These are phyloP conservation scores for Chrysomallon squamiferum DNA, from an alignment of 1,140 invertebrate species.

Conservation along the genomic window DNA sequence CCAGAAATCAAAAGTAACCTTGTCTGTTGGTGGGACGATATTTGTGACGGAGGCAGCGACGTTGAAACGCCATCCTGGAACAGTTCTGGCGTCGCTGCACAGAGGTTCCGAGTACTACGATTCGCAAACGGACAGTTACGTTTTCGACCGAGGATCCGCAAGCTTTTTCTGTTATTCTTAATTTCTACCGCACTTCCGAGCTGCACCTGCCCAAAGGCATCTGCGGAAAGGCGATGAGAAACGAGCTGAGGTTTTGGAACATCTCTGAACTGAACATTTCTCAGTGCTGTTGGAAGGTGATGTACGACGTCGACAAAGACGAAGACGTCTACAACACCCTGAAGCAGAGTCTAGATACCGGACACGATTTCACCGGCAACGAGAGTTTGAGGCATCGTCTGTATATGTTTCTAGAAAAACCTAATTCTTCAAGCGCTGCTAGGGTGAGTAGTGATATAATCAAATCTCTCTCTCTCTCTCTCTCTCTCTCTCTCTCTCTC, in stretches of 20 bases:
- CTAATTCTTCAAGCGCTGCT: neutral
- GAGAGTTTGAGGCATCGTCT: neutral
- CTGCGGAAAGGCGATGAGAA: neutral
- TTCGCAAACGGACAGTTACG: neutral
- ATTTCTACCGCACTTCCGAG: neutral
- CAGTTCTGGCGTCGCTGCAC: neutral
- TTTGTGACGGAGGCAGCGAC: neutral
- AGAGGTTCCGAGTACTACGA: neutral
- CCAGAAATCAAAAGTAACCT: neutral
- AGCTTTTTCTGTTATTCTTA: neutral
- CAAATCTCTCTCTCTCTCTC: too few relatives aligned
- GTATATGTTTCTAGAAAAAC: neutral
- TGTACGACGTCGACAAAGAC: neutral
- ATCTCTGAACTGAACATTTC: neutral
- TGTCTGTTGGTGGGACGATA: neutral
- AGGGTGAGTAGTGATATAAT: neutral
- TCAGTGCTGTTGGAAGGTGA: neutral
- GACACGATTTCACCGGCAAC: neutral
- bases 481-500: too few relatives aligned
- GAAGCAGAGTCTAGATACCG: neutral
- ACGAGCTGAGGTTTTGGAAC: constrained; percentile 1
- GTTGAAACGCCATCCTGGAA: neutral
- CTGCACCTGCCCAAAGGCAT: neutral
- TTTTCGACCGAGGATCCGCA: neutral
- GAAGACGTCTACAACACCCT: neutral